Base-by-base conservation (phyloP, 2,888 invertebrate genomes). In the Dasypolia templi region DNA sequence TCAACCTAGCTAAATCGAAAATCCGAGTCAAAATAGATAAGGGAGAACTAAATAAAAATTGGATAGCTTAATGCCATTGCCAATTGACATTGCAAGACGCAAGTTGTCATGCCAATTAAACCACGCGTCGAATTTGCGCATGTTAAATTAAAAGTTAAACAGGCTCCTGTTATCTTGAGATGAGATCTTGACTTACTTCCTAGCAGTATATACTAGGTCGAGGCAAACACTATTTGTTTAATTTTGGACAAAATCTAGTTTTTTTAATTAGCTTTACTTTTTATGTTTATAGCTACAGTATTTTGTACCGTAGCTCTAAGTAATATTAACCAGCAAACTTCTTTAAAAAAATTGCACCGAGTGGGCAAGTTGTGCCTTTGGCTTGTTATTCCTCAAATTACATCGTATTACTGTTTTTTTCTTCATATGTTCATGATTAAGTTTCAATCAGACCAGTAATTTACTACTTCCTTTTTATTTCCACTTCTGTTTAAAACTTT, bases 131-230 rank as follows among this genome's bases (percentile, higher is more conserved):
- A 1, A 35, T 53, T 79, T 44, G 44, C 74, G 19, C 42, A 12
- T 26, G 32, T 26, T 29, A 62, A 77, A 71, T 64, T 64, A 42
- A 59, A 58, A 80, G 39, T 49, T 32, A 67, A 69, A 77, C 63
- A 44, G 46, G 46, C 29, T 81, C 4, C 39, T 14, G 11, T 67
- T 72, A 84, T 82, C 76, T 81, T 17, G 35, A 71, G 49, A 62
- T 67, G 72, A 35, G 58, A 73, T 85, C 83, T 78, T 71, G 83
- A 44, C 64, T 67, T 11, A 63, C 85, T 84, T 82, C 82, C 64
- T 69, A 44, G 51, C 44, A 55, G 29, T 49, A 55, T 26, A 17
- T 55, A 51, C 72, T 58, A 74, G 71, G 77, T 66, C 73, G 75
- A 66, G 51, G 68, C 35, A 26, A 26, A 29, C 12, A 49, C n/a